phyloP scores from a whole-genome alignment of 2,113 vertebrate genomes.

The Nycticryphes semicollaris region DNA sequence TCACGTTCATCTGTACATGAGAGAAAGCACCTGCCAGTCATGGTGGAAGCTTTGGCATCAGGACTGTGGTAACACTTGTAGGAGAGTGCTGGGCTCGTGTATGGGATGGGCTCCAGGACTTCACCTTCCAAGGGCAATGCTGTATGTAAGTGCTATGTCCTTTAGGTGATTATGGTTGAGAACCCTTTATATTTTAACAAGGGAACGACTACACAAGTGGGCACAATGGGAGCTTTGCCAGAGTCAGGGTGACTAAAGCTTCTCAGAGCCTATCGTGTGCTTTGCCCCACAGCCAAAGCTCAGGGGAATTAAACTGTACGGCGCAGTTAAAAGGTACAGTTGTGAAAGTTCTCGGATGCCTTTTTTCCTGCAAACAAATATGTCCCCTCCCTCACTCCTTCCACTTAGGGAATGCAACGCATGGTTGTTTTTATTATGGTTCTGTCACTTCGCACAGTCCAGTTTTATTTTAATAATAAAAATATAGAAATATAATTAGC shows the following conservation, averaged over 20 bases:
- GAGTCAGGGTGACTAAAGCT: background rate
- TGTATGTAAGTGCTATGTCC: rapidly evolving
- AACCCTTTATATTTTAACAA: background rate
- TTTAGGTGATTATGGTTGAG: background rate
- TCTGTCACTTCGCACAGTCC: conserved; percentile 23
- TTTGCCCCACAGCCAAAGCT: background rate
- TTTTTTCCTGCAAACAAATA: background rate
- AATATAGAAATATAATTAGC: conserved; percentile 74
- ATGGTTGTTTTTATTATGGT: conserved; percentile 48
- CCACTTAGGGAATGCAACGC: background rate
- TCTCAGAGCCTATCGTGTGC: background rate
- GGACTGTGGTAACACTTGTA: background rate
- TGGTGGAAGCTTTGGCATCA: background rate
- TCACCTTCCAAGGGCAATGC: background rate
- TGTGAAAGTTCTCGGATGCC: background rate
- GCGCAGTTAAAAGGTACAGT: background rate
- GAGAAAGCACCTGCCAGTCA: background rate
- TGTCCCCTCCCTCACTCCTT: background rate
- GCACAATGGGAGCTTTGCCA: background rate
- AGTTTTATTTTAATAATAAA: conserved; percentile 62
- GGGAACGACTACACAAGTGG: background rate
- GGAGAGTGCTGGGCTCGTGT: rapidly evolving
- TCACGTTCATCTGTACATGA: rapidly evolving
- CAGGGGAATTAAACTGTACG: background rate
- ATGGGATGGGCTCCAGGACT: background rate